Base-by-base conservation (phyloP, 2,113 vertebrate species). In the Pangasianodon gigas region DNA sequence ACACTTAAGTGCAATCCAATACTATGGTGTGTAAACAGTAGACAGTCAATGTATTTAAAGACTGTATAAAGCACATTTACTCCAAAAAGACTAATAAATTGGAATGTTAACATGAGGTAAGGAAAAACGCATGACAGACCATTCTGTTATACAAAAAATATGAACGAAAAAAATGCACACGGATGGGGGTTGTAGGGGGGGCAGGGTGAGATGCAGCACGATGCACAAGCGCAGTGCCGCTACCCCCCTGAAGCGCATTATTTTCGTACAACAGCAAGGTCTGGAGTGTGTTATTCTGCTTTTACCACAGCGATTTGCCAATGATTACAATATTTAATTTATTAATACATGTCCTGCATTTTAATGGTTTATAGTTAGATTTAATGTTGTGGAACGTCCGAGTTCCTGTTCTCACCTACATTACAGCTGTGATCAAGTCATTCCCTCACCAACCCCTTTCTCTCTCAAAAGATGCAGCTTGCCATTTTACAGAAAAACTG, bases 1-100 rank as follows among this genome's bases (percentile, higher is more conserved):
- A 71, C 58, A 74, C 65, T 32, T 62, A 37, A 37, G 29, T 48
- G 6, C 44, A 89, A 65, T 67, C 46, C 44, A 52, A 79, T 84
- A 44, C 87, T 58, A 89, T 29, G 41, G 51, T 58, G 62, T 18
- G 32, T 44, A 69, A 83, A 60, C 82, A 84, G 37, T 84, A 44
- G 32, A 4, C 82, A 60, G 82, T 62, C 44, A 16, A 13, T 51
- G 24, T 80, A 80, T 24, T 62, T 46, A 19, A 77, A 44, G 41
- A 48, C 71, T 84, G 60, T 60, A 60, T 16, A 44, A 82, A 41
- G 32, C 56, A 32, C 41, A 84, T 84, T 60, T 32, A 13, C n/a
- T 82, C 48, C 16, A n/a, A 19, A n/a, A 32, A 16, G 29, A 69
- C 44, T 13, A 51, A 41, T 21, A 58, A 56, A 44, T 44, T 60